These are phyloP conservation scores for Idaea straminata DNA, from an alignment of 2,888 invertebrate species.

Conservation along the genomic window DNA sequence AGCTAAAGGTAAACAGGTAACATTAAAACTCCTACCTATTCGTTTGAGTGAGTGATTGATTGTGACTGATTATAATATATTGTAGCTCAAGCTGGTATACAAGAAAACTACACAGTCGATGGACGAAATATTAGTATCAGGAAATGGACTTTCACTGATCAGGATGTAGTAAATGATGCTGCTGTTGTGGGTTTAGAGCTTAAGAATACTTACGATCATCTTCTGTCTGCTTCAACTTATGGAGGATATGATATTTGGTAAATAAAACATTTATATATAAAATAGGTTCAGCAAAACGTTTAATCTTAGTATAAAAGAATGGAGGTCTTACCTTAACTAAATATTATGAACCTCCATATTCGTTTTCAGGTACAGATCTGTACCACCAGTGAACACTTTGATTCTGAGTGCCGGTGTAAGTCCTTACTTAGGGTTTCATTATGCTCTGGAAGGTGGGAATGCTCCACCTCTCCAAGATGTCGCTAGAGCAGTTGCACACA, in stretches of 20 bases:
- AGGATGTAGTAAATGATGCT: constrained; percentile 87
- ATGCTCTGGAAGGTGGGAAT: constrained; percentile 91
- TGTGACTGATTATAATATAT: constrained; percentile 22
- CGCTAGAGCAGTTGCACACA: constrained; percentile 94
- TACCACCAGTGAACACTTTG: constrained; percentile 87
- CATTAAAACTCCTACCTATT: neutral
- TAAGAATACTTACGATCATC: constrained; percentile 91
- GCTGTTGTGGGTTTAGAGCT: constrained; percentile 86
- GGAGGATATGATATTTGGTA: constrained; percentile 85
- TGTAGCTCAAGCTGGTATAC: constrained; percentile 85
- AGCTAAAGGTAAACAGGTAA: constrained; percentile 83
- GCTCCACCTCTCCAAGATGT: constrained; percentile 92
- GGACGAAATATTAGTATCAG: constrained; percentile 86
- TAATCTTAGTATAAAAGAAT: neutral
- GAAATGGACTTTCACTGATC: constrained; percentile 92
- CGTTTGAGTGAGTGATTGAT: too few species aligned
- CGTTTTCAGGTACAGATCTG: constrained; percentile 81
- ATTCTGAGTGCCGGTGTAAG: constrained; percentile 89
- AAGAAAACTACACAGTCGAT: constrained; percentile 74
- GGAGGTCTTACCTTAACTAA: neutral
- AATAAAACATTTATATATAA: constrained; percentile 15
- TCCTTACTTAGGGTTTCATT: constrained; percentile 94
- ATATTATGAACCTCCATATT: constrained; percentile 4
- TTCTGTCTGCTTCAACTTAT: constrained; percentile 88
- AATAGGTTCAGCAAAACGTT: neutral